Base-by-base conservation (phyloP, 2,888 invertebrate species). In the Gnatocerus cornutus region DNA sequence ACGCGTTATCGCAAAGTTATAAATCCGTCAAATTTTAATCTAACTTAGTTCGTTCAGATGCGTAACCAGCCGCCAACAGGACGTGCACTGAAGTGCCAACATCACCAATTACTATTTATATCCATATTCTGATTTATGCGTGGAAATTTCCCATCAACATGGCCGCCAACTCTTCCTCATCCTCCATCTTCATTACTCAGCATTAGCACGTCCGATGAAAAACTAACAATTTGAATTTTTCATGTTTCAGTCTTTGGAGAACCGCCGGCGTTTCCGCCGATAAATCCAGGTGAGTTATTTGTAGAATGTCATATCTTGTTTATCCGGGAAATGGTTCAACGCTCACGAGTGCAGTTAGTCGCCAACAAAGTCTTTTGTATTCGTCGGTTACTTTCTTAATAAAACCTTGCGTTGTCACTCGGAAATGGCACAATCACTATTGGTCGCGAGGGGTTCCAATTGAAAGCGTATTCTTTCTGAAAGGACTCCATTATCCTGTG, bases 341-440 rank as follows among this genome's bases (percentile, higher is more conserved):
- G 21, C 48, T 55, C 61, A 14, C 10, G 58, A 27, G 63, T 68
- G 68, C 62, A 68, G 68, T 68, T 56, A 56, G 46, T 53, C 56
- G 55, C 12, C 45, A 43, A 59, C 66, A 69, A 67, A 72, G 72
- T 73, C 75, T 74, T 79, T 77, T 77, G 78, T 80, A 76, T 81
- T 79, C 78, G 68, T 73, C 77, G 76, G 75, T 75, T 76, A 76
- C 76, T 79, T 78, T 78, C 78, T 79, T 79, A 79, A 80, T 80
- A 79, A 81, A 81, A 80, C 75, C 78, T 75, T 68, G 76, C 77
- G 79, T 80, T 81, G 79, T 81, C 77, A 77, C 74, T 77, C 78
- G 79, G 80, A 80, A 79, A 80, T 77, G 77, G 80, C 75, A 75
- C 79, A 80, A 79, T 81, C 80, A 78, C 80, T 77, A 79, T 80